Evolutionary conservation across 2,797 vertebrate species (phyloP).

Genomic region (Pampus argenteus): DNA sequence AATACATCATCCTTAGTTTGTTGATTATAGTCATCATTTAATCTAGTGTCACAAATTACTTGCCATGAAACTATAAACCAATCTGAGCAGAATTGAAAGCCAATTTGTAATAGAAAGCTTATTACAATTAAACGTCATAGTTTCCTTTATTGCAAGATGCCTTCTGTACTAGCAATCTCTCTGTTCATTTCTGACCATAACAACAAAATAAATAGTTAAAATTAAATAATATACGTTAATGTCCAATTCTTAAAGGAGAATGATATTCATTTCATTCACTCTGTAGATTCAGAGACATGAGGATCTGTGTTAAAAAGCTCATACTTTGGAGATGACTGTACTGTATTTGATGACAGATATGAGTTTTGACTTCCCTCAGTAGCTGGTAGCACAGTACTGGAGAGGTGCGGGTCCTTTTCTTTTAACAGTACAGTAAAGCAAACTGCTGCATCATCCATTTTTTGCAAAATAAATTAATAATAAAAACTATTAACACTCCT

Average conservation of each 20-base stretch:
- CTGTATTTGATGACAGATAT: constrained; percentile 25
- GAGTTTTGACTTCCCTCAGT: constrained; percentile 19
- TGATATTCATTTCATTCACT: neutral
- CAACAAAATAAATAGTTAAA: neutral
- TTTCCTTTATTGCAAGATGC: neutral
- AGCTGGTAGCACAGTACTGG: constrained; percentile 25
- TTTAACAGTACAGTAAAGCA: constrained; percentile 29
- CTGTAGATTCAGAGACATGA: neutral
- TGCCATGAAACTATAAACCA: constrained; percentile 27
- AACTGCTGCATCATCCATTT: neutral
- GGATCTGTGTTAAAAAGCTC: constrained; percentile 14
- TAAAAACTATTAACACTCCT: too few relatives aligned
- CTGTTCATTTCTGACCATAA: neutral
- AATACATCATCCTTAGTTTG: constrained; percentile 21
- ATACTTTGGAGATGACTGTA: constrained; percentile 3
- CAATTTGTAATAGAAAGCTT: neutral
- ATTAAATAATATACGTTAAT: neutral
- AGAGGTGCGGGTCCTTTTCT: constrained; percentile 28
- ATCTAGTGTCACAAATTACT: constrained; percentile 19
- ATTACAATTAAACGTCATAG: neutral
- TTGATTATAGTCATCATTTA: constrained; percentile 11
- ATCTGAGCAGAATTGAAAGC: neutral
- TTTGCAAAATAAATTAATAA: too few relatives aligned
- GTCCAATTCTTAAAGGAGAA: neutral
- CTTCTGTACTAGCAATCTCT: neutral